Evolutionary conservation across 2,113 vertebrate species (phyloP), one percentile per base, ranked within the genome.

Genomic region (Cebus imitator): DNA sequence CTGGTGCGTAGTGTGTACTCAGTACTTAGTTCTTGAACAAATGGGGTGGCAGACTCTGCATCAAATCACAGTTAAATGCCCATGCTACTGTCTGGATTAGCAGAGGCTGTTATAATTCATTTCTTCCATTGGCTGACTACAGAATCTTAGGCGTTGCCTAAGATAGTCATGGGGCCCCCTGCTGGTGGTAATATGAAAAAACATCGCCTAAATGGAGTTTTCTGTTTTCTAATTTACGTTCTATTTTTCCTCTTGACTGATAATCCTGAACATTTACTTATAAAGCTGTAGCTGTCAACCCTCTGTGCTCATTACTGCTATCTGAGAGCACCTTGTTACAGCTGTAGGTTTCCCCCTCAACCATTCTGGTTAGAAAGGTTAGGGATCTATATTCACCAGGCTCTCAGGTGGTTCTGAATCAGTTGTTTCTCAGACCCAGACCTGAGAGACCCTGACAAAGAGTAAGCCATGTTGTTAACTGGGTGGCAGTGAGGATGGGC

Each of bases 121-220:
- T 40, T 18, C 37, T 16, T 14, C 73, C n/a, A 2, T 4, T 32
- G 94, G 9, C n/a, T 11, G 27, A 40, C 43, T 1, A 5, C 7
- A 9, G 73, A 91, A 30, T 50, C 40, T 50, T 30, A 35, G 16
- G 17, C 7, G 3, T 64, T 30, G 76, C 64, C 58, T 30, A 58
- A 80, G 43, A 8, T 78, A 21, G 48, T 64, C 73, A 32, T 9
- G 18, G 52, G 18, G 52, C 89, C 96, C 92, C 97, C 97, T 97
- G 91, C 97, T 97, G 97, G 78, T 72, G 35, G 18, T 3, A 5
- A 21, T 2, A 2, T 30, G 90, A 93, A 93, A 95, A 32, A 61
- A 21, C 92, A 80, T 3, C 4, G 6, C 45, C 30, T 85, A 4
- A 6, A 20, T 2, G 23, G 40, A 5, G 17, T 64, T 70, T 45